Percentiles rank a stretch among this genome's conserved stretches.
These are phyloP conservation scores for Melanotaenia pygmaea DNA, from an alignment of 2,797 vertebrate genomes.

Conservation along the genomic window DNA sequence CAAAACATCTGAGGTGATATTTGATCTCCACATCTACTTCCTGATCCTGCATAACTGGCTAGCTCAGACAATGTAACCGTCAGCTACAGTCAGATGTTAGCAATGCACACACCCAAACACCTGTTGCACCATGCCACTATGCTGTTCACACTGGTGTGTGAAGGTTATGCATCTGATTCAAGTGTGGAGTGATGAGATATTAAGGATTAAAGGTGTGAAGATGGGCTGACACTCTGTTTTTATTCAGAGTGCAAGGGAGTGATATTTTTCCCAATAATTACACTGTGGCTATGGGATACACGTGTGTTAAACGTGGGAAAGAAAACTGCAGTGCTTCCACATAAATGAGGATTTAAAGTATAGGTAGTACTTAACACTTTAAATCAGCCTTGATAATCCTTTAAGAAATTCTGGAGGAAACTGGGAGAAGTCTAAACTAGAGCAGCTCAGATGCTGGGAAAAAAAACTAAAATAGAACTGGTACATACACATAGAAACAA, in stretches of 20 bases:
- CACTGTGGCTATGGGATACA: background rate
- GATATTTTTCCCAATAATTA: slow-evolving; percentile 9
- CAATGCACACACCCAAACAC: background rate
- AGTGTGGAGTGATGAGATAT: slow-evolving; percentile 34
- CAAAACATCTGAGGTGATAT: slow-evolving; percentile 23
- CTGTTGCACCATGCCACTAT: background rate
- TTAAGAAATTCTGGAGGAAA: slow-evolving; percentile 32
- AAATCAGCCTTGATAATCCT: slow-evolving; percentile 40
- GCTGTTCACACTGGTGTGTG: slow-evolving; percentile 17
- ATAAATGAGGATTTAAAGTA: slow-evolving; percentile 44
- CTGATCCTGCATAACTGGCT: slow-evolving; percentile 7
- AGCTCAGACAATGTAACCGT: slow-evolving; percentile 27
- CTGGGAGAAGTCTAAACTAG: slow-evolving; percentile 34
- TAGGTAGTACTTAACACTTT: slow-evolving; percentile 59
- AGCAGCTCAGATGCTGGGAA: slow-evolving; percentile 54
- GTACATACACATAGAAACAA: slow-evolving; percentile 67
- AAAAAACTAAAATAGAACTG: slow-evolving; percentile 62
- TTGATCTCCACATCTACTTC: slow-evolving; percentile 26
- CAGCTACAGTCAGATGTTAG: slow-evolving; percentile 17
- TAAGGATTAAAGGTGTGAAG: slow-evolving; percentile 15
- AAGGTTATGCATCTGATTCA: slow-evolving; percentile 47
- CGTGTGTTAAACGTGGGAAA: slow-evolving; percentile 42
- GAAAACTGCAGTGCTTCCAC: slow-evolving; percentile 39
- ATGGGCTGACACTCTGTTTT: slow-evolving; percentile 14
- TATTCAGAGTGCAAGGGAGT: slow-evolving; percentile 24